Base-by-base conservation (phyloP, 2,888 invertebrate species). In the Heliconius hortense region DNA sequence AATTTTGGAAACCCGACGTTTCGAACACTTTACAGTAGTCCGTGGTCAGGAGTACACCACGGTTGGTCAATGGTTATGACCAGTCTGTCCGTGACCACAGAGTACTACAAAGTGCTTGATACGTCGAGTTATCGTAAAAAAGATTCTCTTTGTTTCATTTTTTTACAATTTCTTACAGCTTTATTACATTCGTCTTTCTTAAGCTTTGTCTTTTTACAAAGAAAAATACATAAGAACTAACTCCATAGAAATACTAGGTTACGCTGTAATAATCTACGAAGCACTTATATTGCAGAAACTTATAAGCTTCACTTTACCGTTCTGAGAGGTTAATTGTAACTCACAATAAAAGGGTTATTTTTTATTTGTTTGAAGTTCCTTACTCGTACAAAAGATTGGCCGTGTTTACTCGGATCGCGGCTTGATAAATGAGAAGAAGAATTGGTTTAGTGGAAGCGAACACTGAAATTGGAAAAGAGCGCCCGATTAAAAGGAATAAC, bases 391-490 rank as follows among this genome's bases (percentile, higher is more conserved):
- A 77, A 76, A 68, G 77, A 77, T 76, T 72, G 72, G 75, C 73
- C 75, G 76, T 78, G 72, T 76, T 77, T 77, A 72, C 78, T 75
- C 75, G 72, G 72, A 48, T 68, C 67, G 67, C 31, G 72, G 72
- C 77, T 81, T 82, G 82, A 82, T 81, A 80, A 82, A 81, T 80
- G 82, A 79, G 76, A 75, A 64, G 76, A 75, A 73, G 77, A 80
- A 82, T 82, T 81, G 81, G 79, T 80, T 80, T 78, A 76, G 77
- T 75, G 71, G 73, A 64, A 39, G 73, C 75, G 75, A 66, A 73
- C 74, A 72, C 76, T 78, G 76, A 76, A 78, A 80, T 78, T 77
- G 80, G 75, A 80, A 76, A 77, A 77, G 77, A 77, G 75, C 75
- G 77, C 77, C 73, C 77, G 77, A 80, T 79, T 79, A 74, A 48